Evolutionary conservation across 2,888 invertebrate species (phyloP).

Genomic region (Ceramica pisi): DNA sequence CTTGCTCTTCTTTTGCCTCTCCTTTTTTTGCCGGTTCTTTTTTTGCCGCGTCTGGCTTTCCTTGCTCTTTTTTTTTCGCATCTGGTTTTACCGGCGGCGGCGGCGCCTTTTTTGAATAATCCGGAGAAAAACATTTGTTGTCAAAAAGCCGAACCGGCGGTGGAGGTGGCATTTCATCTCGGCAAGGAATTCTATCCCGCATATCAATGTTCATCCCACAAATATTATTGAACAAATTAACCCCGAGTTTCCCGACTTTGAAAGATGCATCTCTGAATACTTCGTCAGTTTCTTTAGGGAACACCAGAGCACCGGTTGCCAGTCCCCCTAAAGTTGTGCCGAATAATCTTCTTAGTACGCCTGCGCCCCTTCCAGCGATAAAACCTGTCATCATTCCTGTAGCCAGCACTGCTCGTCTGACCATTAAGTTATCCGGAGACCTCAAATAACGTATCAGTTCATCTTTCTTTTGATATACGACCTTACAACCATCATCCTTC

Average conservation of each 20-base stretch:
- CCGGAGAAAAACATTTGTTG: conserved; percentile 23
- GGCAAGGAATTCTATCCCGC: conserved; percentile 73
- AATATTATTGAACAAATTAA: conserved; percentile 67
- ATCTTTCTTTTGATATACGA: conserved; percentile 55
- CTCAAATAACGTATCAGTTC: conserved; percentile 73
- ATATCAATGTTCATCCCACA: conserved; percentile 67
- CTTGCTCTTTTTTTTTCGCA: background rate
- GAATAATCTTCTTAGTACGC: conserved; percentile 60
- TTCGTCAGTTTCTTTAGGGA: conserved; percentile 67
- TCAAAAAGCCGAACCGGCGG: conserved; percentile 40
- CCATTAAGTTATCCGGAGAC: conserved; percentile 66
- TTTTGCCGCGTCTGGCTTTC: too few species aligned
- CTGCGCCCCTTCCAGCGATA: conserved; percentile 50
- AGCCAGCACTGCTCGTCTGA: conserved; percentile 70
- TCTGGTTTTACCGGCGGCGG: background rate
- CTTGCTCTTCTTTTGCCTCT: background rate
- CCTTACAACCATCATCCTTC: conserved; percentile 39
- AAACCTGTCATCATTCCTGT: conserved; percentile 69
- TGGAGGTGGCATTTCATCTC: conserved; percentile 69
- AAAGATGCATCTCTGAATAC: conserved; percentile 69
- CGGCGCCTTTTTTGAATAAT: background rate
- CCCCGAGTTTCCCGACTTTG: conserved; percentile 55
- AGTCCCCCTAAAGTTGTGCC: conserved; percentile 26
- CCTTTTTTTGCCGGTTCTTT: too few species aligned
- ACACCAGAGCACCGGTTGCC: conserved; percentile 36